phyloP scores from a whole-genome alignment of 2,113 vertebrate genomes.

The Pedetes capensis region DNA sequence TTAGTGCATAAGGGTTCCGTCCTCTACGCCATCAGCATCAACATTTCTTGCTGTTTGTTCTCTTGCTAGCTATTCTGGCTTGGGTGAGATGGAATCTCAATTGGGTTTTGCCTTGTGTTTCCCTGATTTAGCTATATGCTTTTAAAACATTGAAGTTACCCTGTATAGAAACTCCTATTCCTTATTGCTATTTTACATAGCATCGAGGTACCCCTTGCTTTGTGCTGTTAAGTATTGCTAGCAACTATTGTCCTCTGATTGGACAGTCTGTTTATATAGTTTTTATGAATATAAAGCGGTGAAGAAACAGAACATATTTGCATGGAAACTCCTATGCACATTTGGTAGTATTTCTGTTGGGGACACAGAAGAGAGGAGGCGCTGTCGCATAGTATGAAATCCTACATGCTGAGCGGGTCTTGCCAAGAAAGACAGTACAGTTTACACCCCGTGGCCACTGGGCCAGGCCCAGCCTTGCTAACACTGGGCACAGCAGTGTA shows the following conservation, averaged over 20 bases:
- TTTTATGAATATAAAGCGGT: neutral
- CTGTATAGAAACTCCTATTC: accelerated
- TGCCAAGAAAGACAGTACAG: neutral
- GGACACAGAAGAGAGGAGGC: too few species aligned
- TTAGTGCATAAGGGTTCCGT: too few species aligned
- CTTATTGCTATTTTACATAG: accelerated
- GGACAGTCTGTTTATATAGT: neutral
- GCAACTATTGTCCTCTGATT: neutral
- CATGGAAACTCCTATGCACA: neutral
- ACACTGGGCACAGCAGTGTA: neutral
- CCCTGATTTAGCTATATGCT: accelerated
- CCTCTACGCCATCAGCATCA: too few species aligned
- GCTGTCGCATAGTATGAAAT: too few species aligned
- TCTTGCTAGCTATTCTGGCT: too few species aligned
- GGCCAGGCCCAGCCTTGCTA: neutral
- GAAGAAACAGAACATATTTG: neutral
- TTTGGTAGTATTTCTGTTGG: neutral
- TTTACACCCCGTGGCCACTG: neutral
- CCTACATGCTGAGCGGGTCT: neutral
- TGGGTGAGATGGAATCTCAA: too few species aligned
- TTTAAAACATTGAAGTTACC: neutral
- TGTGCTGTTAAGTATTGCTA: neutral
- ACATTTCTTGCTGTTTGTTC: too few species aligned
- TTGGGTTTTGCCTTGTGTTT: too few species aligned
- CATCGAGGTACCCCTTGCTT: neutral